Percentiles rank a stretch among this genome's conserved stretches.
phyloP scores from a whole-genome alignment of 2,888 invertebrate species.

The Halocaridina rubra region DNA sequence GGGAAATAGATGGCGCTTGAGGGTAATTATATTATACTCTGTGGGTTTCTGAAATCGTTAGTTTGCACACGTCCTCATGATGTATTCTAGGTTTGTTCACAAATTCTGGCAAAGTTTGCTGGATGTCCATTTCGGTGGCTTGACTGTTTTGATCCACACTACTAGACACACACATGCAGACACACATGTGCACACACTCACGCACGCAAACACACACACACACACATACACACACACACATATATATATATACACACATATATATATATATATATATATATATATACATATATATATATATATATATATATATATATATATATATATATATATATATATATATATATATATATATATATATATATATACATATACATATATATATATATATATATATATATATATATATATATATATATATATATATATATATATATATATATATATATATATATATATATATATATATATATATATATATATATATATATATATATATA shows the following conservation, averaged over 20 bases:
- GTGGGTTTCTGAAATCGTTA: too few relatives aligned
- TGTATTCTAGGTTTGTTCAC: too few relatives aligned
- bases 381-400: neutral
- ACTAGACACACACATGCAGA: neutral
- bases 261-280: neutral
- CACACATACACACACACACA: constrained; percentile 13
- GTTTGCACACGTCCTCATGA: too few relatives aligned
- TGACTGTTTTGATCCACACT: too few relatives aligned
- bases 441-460: neutral
- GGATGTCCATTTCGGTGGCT: too few relatives aligned
- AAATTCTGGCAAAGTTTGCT: too few relatives aligned
- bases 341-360: neutral
- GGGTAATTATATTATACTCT: too few relatives aligned
- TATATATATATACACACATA: neutral
- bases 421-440: neutral
- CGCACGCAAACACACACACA: too few relatives aligned
- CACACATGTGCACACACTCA: too few relatives aligned
- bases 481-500: neutral
- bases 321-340: neutral
- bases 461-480: neutral
- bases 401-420: neutral
- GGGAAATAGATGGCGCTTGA: too few relatives aligned
- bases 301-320: constrained; percentile 16
- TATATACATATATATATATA: constrained; percentile 2
- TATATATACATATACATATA: neutral